phyloP scores from a whole-genome alignment of 2,888 invertebrate species.

The Himalopsyche japonica region DNA sequence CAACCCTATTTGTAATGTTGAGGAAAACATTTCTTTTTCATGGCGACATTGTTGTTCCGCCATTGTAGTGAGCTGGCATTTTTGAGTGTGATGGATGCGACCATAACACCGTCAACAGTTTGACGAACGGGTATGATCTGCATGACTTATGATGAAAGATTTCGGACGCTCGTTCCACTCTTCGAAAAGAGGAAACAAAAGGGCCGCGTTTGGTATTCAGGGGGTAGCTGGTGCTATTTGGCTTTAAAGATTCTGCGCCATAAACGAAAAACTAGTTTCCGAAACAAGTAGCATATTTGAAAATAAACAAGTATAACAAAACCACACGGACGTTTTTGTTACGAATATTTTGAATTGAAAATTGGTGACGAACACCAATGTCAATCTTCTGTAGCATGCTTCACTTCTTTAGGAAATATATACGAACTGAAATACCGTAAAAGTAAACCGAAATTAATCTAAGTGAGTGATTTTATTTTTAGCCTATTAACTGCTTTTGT shows the following conservation, averaged over 20 bases:
- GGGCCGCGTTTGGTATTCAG: background rate
- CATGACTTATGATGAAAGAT: slow-evolving; percentile 10
- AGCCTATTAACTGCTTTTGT: no score
- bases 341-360: no score
- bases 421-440: no score
- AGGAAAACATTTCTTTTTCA: slow-evolving; percentile 12
- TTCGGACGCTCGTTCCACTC: background rate
- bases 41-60: background rate
- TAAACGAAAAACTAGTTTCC: no score
- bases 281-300: no score
- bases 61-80: slow-evolving; percentile 7
- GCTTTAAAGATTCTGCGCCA: background rate
- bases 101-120: background rate
- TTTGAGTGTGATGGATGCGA: slow-evolving; percentile 5
- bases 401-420: no score
- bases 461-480: no score
- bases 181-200: background rate
- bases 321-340: no score
- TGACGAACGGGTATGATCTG: background rate
- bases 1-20: background rate
- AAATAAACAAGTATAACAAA: no score
- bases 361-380: no score
- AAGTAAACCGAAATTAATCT: no score
- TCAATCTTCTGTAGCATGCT: no score
- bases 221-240: background rate